phyloP scores from a whole-genome alignment of 2,797 vertebrate species.

The Apogon hyalosoma region DNA sequence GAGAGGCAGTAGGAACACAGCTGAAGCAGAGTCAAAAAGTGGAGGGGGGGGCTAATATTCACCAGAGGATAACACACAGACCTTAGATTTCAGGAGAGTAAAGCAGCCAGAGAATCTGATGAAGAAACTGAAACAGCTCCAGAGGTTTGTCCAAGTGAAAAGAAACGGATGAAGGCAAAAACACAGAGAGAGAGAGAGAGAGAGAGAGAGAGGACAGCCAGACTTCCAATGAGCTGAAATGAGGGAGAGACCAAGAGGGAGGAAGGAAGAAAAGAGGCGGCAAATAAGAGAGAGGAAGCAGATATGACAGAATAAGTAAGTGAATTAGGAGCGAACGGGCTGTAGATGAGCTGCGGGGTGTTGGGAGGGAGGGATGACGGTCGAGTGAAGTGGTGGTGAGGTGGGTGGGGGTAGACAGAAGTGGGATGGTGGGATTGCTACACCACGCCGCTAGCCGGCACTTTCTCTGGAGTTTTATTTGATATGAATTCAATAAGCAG shows the following conservation, averaged over 20 bases:
- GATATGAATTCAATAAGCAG: constrained; percentile 84
- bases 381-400: constrained; percentile 13
- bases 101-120: constrained; percentile 34
- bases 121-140: constrained; percentile 40
- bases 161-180: constrained; percentile 13
- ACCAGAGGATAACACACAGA: constrained; percentile 14
- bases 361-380: constrained; percentile 18
- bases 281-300: constrained; percentile 14
- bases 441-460: constrained; percentile 20
- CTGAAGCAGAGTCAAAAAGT: not conserved
- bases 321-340: constrained; percentile 63
- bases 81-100: constrained; percentile 7
- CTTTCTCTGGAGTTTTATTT: constrained; percentile 75
- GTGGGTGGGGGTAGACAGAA: constrained; percentile 10
- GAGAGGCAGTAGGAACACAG: not conserved
- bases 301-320: constrained; percentile 63
- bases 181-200: constrained; percentile 6
- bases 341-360: constrained; percentile 36
- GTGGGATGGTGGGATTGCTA: constrained; percentile 37
- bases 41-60: not conserved
- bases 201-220: constrained; percentile 7
- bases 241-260: constrained; percentile 17
- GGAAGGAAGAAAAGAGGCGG: constrained; percentile 6
- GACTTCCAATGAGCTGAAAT: constrained; percentile 25
- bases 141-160: constrained; percentile 39